Base-by-base conservation (phyloP, 2,113 vertebrate genomes). In the Arvicanthis niloticus region DNA sequence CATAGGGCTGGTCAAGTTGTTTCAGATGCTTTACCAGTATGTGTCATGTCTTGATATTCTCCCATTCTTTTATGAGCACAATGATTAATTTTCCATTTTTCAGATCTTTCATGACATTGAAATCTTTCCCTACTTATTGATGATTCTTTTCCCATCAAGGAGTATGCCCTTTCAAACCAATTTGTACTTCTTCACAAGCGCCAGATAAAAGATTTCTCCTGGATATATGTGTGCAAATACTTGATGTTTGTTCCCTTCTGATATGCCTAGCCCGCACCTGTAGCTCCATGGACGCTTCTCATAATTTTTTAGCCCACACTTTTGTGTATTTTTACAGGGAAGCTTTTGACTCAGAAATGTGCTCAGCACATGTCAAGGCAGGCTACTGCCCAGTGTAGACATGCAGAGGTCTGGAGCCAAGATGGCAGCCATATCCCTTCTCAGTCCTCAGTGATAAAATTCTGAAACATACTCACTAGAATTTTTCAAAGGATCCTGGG, bases 131-230 rank as follows among this genome's bases (percentile, higher is more conserved):
- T 1, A 7, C 15, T 29, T 68, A 26, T 73, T 88, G 65, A 80
- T 65, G 37, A 40, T 40, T 11, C 37, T 91, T 76, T 89, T 31
- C 80, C 34, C 42, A 21, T 58, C 12, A 7, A 82, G 16, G 31
- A 1, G 16, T n/a, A 22, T 80, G 11, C 42, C 7, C 85, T 95
- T 94, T 51, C 72, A 48, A 42, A 78, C 37, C 72, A 87, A 84
- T 96, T 53, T 91, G 31, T 9, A 48, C 56, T 62, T 93, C 45
- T 85, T 91, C 93, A 88, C 34, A 92, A 75, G 48, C 40, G 10
- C 22, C 56, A 67, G 22, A 56, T 13, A 75, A n/a, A 73, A 88
- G 3, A 53, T 15, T 7, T 85, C 94, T 26, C 8, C 29, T 37
- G 4, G 40, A 8, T 37, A 45, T 26, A 16, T 8, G 12, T 31